Base-by-base conservation (phyloP, 30 jellyfish, hydroid and myxozoan species). In the Catostylus mosaicus region DNA sequence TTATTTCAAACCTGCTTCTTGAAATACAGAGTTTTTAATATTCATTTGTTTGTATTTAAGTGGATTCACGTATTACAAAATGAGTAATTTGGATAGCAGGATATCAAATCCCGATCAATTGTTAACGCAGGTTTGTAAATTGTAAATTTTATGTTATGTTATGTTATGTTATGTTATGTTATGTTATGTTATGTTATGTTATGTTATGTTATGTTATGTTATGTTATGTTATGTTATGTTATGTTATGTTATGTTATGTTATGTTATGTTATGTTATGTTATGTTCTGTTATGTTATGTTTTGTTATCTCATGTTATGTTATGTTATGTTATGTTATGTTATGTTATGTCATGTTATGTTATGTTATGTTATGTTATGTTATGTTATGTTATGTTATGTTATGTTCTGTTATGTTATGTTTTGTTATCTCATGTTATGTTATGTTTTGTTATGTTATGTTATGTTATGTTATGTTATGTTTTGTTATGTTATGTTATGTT, bases 51-150 rank as follows among this genome's bases (percentile, higher is more conserved):
- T 51, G 22, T 27, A 30, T 45, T 85, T 16, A 77, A 94, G 99
- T 37, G 96, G 96, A 22, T 90, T 94, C 85, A 94, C 97, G 11
- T 94, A 94, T 80, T 94, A 94, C 92, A 94, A 94, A 82, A 89
- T 94, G 97, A 94, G 91, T 69, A 94, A 94, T 69, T 68, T 94
- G 78, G 99, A 94, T 66, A 82, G 67, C 63, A 75, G 99, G 75
- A 94, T 94, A 71, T 57, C 99, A 0, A 94, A 94, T 65, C 99
- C 99, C 1, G 99, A 94, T 65, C 99, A 94, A 74, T 84, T 94
- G 48, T 68, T 94, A 20, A 88, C 99, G 66, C 97, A 90, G 96
- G 99, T 87, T 54, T 22, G 40, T 40, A 14, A 14, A 40, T 40
- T 40, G 54, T 40, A 14, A 40, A 5, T 40, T 40, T 40, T 40